Conservation (phyloP, 2,113 vertebrate genomes). For the Apaloderma vittatum region DNA sequence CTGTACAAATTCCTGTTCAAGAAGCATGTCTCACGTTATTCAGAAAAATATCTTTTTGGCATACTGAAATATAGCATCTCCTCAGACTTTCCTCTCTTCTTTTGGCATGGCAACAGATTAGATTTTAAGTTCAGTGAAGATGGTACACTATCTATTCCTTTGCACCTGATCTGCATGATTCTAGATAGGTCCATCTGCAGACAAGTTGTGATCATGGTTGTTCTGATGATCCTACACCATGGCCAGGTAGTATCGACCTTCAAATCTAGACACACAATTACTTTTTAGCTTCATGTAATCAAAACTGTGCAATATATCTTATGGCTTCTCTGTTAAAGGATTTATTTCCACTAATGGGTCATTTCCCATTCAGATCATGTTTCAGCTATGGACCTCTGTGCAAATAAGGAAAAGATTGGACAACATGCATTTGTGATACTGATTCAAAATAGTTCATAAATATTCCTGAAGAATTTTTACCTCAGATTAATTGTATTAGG, state of each 20-base stretch:
- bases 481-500: background rate
- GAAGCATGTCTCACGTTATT: background rate
- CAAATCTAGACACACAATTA: background rate
- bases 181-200: background rate
- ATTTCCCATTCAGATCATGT: background rate
- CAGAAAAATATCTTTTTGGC: background rate
- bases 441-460: background rate
- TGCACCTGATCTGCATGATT: background rate
- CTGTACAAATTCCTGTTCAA: background rate
- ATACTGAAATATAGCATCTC: background rate
- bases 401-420: background rate
- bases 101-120: background rate
- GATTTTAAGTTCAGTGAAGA: background rate
- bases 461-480: background rate
- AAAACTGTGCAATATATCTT: background rate
- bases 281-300: background rate
- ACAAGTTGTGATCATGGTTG: background rate
- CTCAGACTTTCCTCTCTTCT: background rate
- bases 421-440: background rate
- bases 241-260: background rate
- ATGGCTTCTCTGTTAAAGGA: background rate
- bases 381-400: background rate
- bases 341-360: background rate
- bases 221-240: background rate
- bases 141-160: background rate